phyloP scores from a whole-genome alignment of 2,888 invertebrate species.

The Mycalesis mineus region DNA sequence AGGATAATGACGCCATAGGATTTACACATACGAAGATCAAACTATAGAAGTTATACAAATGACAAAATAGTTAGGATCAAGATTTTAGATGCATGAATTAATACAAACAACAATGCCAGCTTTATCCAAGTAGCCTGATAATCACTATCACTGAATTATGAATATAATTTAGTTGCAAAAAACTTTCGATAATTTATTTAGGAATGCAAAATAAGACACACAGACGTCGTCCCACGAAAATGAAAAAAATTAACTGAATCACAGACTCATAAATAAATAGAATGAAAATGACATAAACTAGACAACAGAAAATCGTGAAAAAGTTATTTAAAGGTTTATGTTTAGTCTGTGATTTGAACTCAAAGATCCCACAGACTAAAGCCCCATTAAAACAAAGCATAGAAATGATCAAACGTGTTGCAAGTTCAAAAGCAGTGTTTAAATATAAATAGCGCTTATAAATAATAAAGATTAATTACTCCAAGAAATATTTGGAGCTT shows the following conservation, averaged over 20 bases:
- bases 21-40: constrained; percentile 54
- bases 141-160: not conserved
- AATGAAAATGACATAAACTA: not conserved
- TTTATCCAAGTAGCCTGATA: not conserved
- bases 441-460: too few relatives aligned
- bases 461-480: too few relatives aligned
- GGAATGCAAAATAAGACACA: not conserved
- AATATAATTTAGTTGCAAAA: not conserved
- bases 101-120: not conserved
- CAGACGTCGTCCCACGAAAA: not conserved
- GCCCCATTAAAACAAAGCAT: too few relatives aligned
- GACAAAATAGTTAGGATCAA: constrained; percentile 15
- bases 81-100: not conserved
- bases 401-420: too few relatives aligned
- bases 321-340: too few relatives aligned
- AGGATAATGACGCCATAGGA: constrained; percentile 84
- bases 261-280: not conserved
- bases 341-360: too few relatives aligned
- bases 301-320: too few relatives aligned
- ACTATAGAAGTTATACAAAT: constrained; percentile 34
- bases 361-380: too few relatives aligned
- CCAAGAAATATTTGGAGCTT: too few relatives aligned
- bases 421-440: too few relatives aligned
- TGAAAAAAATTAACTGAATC: not conserved
- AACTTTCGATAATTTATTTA: not conserved